Percentiles rank a stretch among this genome's conserved stretches.
These are phyloP conservation scores for Hoplostethus mediterraneus DNA, from an alignment of 2,797 vertebrate species.

Conservation along the genomic window DNA sequence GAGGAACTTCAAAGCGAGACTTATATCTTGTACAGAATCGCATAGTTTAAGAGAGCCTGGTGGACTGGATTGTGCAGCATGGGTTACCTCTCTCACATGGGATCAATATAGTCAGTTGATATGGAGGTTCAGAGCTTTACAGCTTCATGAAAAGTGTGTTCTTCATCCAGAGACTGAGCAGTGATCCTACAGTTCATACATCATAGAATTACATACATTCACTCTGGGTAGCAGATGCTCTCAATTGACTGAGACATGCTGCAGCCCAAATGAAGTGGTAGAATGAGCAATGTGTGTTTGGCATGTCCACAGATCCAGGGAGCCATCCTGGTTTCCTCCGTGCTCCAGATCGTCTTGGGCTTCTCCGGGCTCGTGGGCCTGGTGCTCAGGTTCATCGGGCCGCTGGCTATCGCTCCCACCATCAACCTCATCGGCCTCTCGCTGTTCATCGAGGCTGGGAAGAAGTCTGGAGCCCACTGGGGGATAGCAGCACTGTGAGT, in stretches of 20 bases:
- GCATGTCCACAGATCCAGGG: slow-evolving; percentile 82
- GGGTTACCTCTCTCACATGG: no score
- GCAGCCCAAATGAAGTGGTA: not conserved
- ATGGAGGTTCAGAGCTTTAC: not conserved
- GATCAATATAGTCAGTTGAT: no score
- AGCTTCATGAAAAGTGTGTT: no score
- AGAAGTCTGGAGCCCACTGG: slow-evolving; percentile 88
- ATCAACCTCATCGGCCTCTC: slow-evolving; percentile 88
- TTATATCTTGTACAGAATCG: not conserved
- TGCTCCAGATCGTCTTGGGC: slow-evolving; percentile 83
- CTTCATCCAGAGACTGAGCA: no score
- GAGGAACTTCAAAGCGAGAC: not conserved
- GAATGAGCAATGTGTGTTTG: not conserved
- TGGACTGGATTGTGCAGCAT: not conserved
- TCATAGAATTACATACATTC: no score
- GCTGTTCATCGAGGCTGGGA: slow-evolving; percentile 86
- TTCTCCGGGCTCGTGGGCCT: slow-evolving; percentile 84
- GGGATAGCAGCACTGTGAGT: slow-evolving; percentile 87
- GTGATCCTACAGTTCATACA: no score
- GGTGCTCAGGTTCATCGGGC: slow-evolving; percentile 84
- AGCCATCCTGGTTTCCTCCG: slow-evolving; percentile 84
- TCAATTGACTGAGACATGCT: no score
- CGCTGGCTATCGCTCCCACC: slow-evolving; percentile 86
- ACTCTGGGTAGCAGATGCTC: no score
- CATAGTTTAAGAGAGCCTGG: not conserved